These are phyloP conservation scores for Andrena minutula DNA, from an alignment of 2,888 invertebrate species.

Conservation along the genomic window DNA sequence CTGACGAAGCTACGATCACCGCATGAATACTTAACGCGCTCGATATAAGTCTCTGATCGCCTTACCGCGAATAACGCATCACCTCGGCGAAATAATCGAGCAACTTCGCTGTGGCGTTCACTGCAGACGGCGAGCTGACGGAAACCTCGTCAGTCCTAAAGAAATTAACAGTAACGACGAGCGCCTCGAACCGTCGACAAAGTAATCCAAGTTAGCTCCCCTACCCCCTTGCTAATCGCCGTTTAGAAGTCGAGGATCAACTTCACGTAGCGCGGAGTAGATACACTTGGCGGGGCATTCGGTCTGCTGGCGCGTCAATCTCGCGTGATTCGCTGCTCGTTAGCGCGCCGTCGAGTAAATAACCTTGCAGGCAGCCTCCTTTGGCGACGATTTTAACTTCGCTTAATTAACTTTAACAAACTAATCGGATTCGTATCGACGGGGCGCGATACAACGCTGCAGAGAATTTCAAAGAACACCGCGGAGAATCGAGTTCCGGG, in stretches of 20 bases:
- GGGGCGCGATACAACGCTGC: constrained; percentile 19
- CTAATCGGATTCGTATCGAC: constrained; percentile 39
- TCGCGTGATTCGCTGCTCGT: constrained; percentile 12
- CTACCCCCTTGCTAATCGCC: constrained; percentile 6
- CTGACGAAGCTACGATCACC: constrained; percentile 2
- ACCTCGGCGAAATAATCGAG: not conserved
- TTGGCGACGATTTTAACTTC: constrained; percentile 29
- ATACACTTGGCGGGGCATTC: not conserved
- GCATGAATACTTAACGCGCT: not conserved
- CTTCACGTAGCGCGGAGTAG: not conserved
- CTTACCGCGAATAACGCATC: constrained; percentile 4
- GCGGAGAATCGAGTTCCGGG: not conserved
- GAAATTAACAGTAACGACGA: not conserved
- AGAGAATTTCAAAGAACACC: constrained; percentile 20
- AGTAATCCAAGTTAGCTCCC: constrained; percentile 20
- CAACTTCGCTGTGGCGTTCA: not conserved
- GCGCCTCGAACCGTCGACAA: constrained; percentile 13
- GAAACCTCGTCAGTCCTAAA: not conserved
- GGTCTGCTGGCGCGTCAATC: constrained; percentile 1
- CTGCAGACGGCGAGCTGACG: not conserved
- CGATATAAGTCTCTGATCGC: not conserved
- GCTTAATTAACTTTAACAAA: constrained; percentile 4
- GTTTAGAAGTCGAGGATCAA: not conserved
- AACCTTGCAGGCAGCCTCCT: constrained; percentile 7
- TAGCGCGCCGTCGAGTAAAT: not conserved